These are phyloP conservation scores for Fissipunctia ypsillon DNA, from an alignment of 2,888 invertebrate species.

Conservation along the genomic window DNA sequence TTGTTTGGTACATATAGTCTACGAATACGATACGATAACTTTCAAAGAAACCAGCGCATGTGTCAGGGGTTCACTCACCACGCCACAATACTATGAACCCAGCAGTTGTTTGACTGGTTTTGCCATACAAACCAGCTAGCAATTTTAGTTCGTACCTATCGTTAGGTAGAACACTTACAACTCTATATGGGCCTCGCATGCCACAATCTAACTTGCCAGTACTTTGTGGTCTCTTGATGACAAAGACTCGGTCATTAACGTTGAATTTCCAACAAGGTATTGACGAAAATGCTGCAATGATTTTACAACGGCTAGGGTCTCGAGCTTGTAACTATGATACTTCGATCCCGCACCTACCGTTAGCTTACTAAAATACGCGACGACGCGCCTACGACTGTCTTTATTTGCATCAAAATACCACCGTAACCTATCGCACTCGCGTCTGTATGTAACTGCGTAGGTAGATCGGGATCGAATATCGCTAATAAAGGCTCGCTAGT, in stretches of 20 bases:
- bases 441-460: no score
- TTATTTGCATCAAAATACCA: not conserved
- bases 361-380: not conserved
- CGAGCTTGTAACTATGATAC: not conserved
- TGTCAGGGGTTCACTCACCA: no score
- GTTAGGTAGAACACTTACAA: not conserved
- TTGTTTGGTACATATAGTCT: not conserved
- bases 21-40: not conserved
- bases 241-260: not conserved
- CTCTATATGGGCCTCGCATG: not conserved
- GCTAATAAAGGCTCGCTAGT: no score
- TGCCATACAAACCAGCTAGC: not conserved
- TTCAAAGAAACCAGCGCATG: not conserved
- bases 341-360: not conserved
- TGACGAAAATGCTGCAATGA: not conserved
- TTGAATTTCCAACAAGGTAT: not conserved
- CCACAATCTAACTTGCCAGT: constrained; percentile 6
- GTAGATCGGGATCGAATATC: no score
- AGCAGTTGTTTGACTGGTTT: not conserved
- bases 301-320: not conserved
- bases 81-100: not conserved
- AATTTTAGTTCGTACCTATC: not conserved
- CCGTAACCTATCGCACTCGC: not conserved
- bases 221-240: not conserved
- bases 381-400: not conserved